Evolutionary conservation across 2,888 invertebrate species (phyloP).

Genomic region (Phymatocera aterrima): DNA sequence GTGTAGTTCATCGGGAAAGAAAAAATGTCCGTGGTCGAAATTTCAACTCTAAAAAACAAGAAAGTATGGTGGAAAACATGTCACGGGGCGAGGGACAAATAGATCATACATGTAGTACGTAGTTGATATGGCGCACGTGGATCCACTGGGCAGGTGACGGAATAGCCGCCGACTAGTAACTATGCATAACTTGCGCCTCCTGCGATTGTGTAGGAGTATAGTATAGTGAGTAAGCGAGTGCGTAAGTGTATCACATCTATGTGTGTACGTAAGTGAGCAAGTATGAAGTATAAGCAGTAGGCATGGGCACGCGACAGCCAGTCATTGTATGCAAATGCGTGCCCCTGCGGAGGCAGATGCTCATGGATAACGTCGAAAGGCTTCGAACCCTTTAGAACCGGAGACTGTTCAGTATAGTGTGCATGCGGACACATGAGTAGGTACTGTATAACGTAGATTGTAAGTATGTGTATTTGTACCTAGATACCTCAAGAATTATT

Average conservation of each 20-base stretch:
- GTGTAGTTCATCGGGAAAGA: no score
- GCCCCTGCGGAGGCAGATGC: constrained; percentile 37
- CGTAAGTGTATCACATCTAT: background rate
- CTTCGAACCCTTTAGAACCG: constrained; percentile 39
- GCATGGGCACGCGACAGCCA: constrained; percentile 67
- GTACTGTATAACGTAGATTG: no score
- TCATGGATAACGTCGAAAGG: constrained; percentile 56
- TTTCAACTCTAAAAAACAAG: no score
- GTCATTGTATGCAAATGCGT: constrained; percentile 70
- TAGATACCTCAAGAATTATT: background rate
- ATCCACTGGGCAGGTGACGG: constrained; percentile 64
- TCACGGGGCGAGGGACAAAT: no score
- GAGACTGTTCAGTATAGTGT: background rate
- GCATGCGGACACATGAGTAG: no score
- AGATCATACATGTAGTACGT: background rate
- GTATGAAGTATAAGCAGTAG: constrained; percentile 2
- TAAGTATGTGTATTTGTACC: no score
- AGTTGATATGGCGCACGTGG: constrained; percentile 56
- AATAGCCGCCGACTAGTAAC: constrained; percentile 58
- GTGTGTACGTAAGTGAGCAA: background rate
- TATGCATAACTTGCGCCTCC: constrained; percentile 48
- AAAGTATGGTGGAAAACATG: no score
- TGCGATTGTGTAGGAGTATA: constrained; percentile 55
- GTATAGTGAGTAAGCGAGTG: background rate
- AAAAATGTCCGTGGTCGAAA: no score